These are phyloP conservation scores for Lithosia quadra DNA, from an alignment of 2,888 invertebrate genomes.

Conservation along the genomic window DNA sequence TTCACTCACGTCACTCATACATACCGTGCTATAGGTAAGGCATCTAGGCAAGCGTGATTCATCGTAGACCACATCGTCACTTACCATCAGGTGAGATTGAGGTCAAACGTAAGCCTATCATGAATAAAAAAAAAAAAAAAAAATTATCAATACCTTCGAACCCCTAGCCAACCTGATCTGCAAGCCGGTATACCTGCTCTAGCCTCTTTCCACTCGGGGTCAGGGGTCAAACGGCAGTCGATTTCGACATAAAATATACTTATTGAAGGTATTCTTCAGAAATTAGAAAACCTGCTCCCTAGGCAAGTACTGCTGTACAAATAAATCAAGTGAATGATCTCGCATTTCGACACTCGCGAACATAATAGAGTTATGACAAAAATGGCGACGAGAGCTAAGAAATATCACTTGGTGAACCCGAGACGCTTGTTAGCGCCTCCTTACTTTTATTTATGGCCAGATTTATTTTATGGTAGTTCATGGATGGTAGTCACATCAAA, in stretches of 20 bases:
- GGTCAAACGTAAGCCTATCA: no score
- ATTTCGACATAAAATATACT: background rate
- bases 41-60: no score
- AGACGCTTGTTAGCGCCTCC: slow-evolving; percentile 86
- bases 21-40: no score
- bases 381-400: slow-evolving; percentile 79
- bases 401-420: slow-evolving; percentile 85
- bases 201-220: no score
- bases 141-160: no score
- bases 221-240: no score
- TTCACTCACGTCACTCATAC: no score
- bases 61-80: no score
- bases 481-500: slow-evolving; percentile 73
- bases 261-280: background rate
- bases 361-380: slow-evolving; percentile 86
- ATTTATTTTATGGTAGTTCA: slow-evolving; percentile 85
- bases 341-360: slow-evolving; percentile 81
- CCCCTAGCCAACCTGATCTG: no score
- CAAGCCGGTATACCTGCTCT: no score
- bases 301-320: slow-evolving; percentile 38
- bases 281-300: slow-evolving; percentile 14
- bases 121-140: no score
- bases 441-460: slow-evolving; percentile 85
- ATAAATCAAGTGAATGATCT: slow-evolving; percentile 77
- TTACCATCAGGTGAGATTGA: no score